Conservation (phyloP, 2,888 invertebrate species). For the Allolobophora icterica region DNA sequence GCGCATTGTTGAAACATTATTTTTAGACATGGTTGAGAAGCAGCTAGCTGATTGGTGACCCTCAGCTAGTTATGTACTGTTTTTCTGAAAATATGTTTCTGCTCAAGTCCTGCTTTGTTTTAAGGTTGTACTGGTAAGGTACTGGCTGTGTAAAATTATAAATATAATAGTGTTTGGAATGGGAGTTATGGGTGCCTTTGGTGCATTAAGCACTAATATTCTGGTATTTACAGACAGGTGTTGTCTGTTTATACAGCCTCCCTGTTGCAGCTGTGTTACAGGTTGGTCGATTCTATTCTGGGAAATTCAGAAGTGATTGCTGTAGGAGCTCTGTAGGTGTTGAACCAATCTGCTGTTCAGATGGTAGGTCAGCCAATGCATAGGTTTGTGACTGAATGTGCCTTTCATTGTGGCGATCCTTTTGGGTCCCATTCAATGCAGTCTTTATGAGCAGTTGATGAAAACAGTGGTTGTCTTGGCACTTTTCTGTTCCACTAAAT, state of each 20-base stretch:
- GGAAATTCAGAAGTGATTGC: not conserved
- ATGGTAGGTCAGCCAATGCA: not conserved
- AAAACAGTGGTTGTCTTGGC: not conserved
- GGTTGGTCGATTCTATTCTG: not conserved
- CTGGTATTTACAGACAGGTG: not conserved
- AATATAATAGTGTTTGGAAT: not conserved
- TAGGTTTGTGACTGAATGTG: not conserved
- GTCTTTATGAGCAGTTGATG: not conserved
- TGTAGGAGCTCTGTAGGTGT: not conserved
- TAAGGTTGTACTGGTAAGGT: not conserved
- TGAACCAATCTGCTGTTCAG: not conserved
- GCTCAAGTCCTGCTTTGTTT: not conserved
- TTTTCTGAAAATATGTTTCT: conserved; percentile 6
- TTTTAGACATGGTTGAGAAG: not conserved
- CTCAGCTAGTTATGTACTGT: not conserved
- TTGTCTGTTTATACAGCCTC: not conserved
- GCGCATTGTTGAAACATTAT: not conserved
- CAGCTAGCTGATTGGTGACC: not conserved
- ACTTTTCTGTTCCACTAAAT: not conserved
- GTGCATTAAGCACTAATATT: not conserved
- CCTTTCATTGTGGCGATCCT: not conserved
- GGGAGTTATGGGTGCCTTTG: not conserved
- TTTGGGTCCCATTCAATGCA: not conserved
- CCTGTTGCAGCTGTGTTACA: no score
- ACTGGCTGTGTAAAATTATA: not conserved